These are phyloP conservation scores for Drosophila orosa DNA, from an alignment of 1,140 invertebrate genomes.

Conservation along the genomic window DNA sequence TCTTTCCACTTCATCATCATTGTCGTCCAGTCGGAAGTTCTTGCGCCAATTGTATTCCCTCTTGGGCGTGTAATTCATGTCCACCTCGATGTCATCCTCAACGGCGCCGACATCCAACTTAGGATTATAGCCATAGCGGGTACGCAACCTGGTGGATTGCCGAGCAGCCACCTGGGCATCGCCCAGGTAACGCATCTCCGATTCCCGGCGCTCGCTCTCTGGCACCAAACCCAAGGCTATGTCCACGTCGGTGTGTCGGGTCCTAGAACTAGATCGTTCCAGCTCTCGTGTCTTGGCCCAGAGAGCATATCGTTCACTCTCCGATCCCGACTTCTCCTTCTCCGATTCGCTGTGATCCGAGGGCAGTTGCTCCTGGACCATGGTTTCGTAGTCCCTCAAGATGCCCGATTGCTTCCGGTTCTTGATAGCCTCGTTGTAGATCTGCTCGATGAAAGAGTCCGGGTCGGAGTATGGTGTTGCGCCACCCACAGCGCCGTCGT, in stretches of 20 bases:
- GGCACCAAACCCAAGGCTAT: slow-evolving; percentile 51
- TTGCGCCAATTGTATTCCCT: slow-evolving; percentile 82
- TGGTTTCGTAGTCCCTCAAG: slow-evolving; percentile 72
- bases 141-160: slow-evolving; percentile 69
- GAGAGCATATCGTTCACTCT: slow-evolving; percentile 65
- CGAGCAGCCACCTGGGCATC: slow-evolving; percentile 70
- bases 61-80: slow-evolving; percentile 77
- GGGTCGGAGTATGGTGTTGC: slow-evolving; percentile 64
- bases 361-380: slow-evolving; percentile 70
- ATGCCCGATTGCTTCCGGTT: slow-evolving; percentile 80
- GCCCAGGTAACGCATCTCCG: slow-evolving; percentile 71
- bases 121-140: slow-evolving; percentile 76
- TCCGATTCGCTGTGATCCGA: slow-evolving; percentile 64
- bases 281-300: slow-evolving; percentile 69
- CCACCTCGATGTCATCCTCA: slow-evolving; percentile 75
- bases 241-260: slow-evolving; percentile 47
- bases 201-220: slow-evolving; percentile 58
- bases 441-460: slow-evolving; percentile 80
- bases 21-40: slow-evolving; percentile 78
- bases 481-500: slow-evolving; percentile 75
- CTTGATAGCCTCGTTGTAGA: slow-evolving; percentile 79
- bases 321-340: slow-evolving; percentile 65
- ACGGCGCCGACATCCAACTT: slow-evolving; percentile 50
- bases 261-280: slow-evolving; percentile 32
- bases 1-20: slow-evolving; percentile 21